Conservation (phyloP, 2,113 vertebrate species). For the Lampris incognitus region DNA sequence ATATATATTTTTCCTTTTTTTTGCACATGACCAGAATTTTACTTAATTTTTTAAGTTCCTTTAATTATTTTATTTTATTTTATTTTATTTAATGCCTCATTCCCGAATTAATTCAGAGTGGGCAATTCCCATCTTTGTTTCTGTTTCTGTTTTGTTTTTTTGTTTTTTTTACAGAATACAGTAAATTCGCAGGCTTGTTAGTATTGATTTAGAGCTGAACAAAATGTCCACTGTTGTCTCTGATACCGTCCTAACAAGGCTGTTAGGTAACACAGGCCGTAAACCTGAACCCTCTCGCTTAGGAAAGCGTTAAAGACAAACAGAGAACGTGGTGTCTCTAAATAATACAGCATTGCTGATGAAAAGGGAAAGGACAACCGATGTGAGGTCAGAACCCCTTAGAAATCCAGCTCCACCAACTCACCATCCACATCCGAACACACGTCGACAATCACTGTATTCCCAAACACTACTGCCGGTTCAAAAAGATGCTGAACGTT, state of each 20-base stretch:
- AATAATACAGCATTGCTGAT: slow-evolving; percentile 39
- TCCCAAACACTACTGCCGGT: too few relatives aligned
- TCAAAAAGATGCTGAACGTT: too few relatives aligned
- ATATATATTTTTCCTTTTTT: background rate
- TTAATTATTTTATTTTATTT: too few relatives aligned
- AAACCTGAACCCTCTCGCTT: slow-evolving; percentile 59
- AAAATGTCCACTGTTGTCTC: slow-evolving; percentile 21
- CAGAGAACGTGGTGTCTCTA: slow-evolving; percentile 28
- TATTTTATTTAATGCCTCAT: background rate
- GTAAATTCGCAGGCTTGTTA: background rate
- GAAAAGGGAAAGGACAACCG: slow-evolving; percentile 19
- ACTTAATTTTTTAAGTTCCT: too few relatives aligned
- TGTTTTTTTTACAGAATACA: background rate
- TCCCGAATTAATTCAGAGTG: background rate
- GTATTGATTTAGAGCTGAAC: background rate
- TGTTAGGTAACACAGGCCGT: slow-evolving; percentile 69
- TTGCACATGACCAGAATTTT: too few relatives aligned
- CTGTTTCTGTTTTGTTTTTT: slow-evolving; percentile 1
- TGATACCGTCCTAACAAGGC: slow-evolving; percentile 43
- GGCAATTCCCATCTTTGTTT: background rate
- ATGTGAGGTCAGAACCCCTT: slow-evolving; percentile 20
- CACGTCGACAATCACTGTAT: too few relatives aligned
- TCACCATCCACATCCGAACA: background rate
- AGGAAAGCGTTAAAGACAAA: slow-evolving; percentile 50
- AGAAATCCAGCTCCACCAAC: slow-evolving; percentile 6